Percentiles rank a stretch among this genome's conserved stretches.
Conservation (phyloP, 2,888 invertebrate genomes). For the Spicauda simplicius region DNA sequence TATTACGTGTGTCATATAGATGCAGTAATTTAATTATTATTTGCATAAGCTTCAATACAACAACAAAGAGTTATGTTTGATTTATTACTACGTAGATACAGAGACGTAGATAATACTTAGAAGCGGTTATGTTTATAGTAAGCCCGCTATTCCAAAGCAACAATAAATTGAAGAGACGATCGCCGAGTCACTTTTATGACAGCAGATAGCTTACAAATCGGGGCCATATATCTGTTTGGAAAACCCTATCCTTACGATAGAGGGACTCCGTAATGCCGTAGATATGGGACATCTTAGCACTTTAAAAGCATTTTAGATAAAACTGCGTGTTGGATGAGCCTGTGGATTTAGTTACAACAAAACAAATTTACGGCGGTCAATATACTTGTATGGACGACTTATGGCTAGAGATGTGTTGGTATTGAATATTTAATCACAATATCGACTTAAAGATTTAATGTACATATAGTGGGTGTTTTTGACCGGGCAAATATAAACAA, state of each 20-base stretch:
- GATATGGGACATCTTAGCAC: constrained; percentile 64
- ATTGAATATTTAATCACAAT: background rate
- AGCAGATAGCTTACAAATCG: constrained; percentile 68
- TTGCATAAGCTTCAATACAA: constrained; percentile 1
- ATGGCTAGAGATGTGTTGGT: constrained; percentile 44
- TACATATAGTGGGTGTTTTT: background rate
- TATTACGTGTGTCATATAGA: background rate
- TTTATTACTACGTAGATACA: constrained; percentile 19
- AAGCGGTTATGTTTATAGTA: constrained; percentile 39
- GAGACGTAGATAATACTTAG: constrained; percentile 22
- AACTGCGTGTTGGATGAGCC: constrained; percentile 63
- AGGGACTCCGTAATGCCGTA: constrained; percentile 49
- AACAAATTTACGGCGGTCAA: constrained; percentile 75
- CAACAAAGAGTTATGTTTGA: constrained; percentile 14
- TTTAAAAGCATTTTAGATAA: constrained; percentile 79
- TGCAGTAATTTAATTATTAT: background rate
- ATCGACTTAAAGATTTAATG: background rate
- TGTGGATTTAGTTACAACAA: constrained; percentile 74
- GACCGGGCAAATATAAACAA: background rate
- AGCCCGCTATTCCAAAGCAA: constrained; percentile 51
- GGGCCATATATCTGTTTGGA: constrained; percentile 65
- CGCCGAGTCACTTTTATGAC: constrained; percentile 71
- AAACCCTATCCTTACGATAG: constrained; percentile 47
- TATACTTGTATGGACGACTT: constrained; percentile 62
- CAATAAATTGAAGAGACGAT: constrained; percentile 67